Conservation (phyloP, 2,797 vertebrate genomes). For the Chloroceryle amazona region DNA sequence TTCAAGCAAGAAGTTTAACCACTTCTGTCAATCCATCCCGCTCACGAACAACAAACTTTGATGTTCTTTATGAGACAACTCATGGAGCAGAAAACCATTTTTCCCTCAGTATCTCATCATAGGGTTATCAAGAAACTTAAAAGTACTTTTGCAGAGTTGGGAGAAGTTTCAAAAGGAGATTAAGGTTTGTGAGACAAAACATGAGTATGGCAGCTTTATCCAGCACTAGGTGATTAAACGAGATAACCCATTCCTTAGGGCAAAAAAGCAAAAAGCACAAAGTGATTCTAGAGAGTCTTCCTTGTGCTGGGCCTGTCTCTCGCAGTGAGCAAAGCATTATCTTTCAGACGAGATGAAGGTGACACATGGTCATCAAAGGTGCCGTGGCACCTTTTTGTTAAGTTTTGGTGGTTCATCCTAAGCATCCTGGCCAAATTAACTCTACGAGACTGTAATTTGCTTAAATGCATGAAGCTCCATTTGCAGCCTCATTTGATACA, state of each 20-base stretch:
- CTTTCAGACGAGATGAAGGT: background rate
- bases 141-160: background rate
- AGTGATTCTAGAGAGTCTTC: background rate
- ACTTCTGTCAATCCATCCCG: background rate
- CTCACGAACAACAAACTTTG: background rate
- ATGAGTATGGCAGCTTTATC: background rate
- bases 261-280: background rate
- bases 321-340: background rate
- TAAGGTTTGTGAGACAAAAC: background rate
- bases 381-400: background rate
- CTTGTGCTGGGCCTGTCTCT: background rate
- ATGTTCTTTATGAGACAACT: background rate
- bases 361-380: accelerated
- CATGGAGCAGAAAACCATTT: background rate
- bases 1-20: background rate
- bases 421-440: background rate
- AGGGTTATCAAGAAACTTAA: background rate
- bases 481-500: background rate
- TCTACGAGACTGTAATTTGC: background rate
- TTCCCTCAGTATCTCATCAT: background rate
- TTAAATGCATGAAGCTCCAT: background rate
- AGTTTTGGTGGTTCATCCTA: background rate
- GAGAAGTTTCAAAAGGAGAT: background rate
- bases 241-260: background rate
- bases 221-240: background rate